Evolutionary conservation across 1,140 invertebrate genomes (phyloP).

Genomic region (Prorops nasuta): DNA sequence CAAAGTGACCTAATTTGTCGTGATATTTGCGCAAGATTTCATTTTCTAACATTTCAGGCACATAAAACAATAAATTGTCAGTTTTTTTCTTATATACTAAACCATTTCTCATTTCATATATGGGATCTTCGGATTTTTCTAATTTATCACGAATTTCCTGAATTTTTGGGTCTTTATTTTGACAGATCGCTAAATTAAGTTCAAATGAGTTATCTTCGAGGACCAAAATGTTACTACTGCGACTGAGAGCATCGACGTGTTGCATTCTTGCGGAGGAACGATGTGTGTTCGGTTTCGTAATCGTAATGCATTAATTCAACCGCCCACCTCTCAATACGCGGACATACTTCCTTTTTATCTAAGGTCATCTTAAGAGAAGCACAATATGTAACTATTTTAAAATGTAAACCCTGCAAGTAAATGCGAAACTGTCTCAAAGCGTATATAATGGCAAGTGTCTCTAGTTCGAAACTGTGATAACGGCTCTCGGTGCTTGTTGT

Average conservation of each 20-base stretch:
- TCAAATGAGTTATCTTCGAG: constrained; percentile 3
- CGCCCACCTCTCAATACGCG: not conserved
- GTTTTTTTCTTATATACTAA: not conserved
- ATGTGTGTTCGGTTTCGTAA: not conserved
- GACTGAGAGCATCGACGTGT: constrained; percentile 1
- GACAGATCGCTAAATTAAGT: not conserved
- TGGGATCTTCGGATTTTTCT: not conserved
- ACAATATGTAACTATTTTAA: constrained; percentile 4
- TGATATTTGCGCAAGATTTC: not conserved
- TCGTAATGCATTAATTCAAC: constrained; percentile 1
- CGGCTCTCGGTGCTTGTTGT: not conserved
- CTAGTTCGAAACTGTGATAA: not conserved
- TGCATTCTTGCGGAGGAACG: not conserved
- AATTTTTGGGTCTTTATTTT: not conserved
- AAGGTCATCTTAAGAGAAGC: constrained; percentile 1
- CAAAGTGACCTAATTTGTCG: not conserved
- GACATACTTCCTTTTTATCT: constrained; percentile 1
- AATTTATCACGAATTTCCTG: not conserved
- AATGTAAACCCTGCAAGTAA: not conserved
- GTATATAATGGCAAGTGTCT: no score
- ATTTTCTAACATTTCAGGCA: not conserved
- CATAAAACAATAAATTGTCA: constrained; percentile 3
- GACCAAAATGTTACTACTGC: not conserved
- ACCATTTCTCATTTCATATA: not conserved
- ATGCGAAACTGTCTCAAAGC: constrained; percentile 1